Evolutionary conservation across 2,888 invertebrate species (phyloP).

Genomic region (Onthophagus sagittarius): DNA sequence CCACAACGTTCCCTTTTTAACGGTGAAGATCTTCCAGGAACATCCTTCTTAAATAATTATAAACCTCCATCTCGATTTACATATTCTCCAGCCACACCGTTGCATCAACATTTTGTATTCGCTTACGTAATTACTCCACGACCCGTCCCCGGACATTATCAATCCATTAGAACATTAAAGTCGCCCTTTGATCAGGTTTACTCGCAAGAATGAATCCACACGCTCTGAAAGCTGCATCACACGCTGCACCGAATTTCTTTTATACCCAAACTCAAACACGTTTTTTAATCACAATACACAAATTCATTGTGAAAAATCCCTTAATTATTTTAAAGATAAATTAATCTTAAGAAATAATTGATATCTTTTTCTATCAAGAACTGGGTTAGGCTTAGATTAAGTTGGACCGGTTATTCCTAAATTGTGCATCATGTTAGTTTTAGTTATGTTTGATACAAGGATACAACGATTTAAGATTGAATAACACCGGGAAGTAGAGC

Average conservation of each 20-base stretch:
- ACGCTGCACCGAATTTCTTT: background rate
- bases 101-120: background rate
- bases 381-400: too few relatives aligned
- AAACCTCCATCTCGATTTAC: background rate
- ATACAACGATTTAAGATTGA: too few relatives aligned
- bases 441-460: too few relatives aligned
- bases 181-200: constrained; percentile 10
- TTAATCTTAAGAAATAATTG: too few relatives aligned
- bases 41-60: background rate
- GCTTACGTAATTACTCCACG: background rate
- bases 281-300: too few relatives aligned
- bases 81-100: background rate
- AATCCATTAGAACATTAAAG: constrained; percentile 9
- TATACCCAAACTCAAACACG: too few relatives aligned
- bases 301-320: too few relatives aligned
- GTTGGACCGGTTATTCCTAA: too few relatives aligned
- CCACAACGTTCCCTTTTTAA: background rate
- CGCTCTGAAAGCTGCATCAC: constrained; percentile 2
- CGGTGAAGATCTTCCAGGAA: background rate
- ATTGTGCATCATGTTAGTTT: too few relatives aligned
- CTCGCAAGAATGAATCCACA: background rate
- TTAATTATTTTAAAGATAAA: too few relatives aligned
- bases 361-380: too few relatives aligned
- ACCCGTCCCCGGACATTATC: background rate
- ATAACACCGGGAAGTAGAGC: too few relatives aligned